Conservation (phyloP, 2,888 invertebrate genomes). For the Drosophila fungiperda region DNA sequence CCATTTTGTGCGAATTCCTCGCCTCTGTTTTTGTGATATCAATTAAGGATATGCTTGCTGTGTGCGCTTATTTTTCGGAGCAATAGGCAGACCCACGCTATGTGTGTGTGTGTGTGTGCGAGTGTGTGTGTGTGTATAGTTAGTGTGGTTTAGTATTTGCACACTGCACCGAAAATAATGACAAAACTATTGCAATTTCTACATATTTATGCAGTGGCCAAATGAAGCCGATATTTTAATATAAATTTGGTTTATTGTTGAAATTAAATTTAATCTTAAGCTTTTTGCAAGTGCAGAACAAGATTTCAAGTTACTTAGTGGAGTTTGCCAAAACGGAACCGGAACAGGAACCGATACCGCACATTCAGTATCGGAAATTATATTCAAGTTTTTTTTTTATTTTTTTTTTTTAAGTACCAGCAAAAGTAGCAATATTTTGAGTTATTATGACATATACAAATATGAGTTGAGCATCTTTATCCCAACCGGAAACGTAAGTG, state of each 20-base stretch:
- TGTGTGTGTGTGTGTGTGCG: neutral
- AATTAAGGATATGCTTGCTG: constrained; percentile 81
- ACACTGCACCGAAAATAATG: constrained; percentile 5
- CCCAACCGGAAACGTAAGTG: neutral
- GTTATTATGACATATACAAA: neutral
- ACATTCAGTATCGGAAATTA: neutral
- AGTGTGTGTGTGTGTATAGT: neutral
- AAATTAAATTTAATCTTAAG: neutral
- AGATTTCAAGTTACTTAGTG: neutral
- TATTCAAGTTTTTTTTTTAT: neutral
- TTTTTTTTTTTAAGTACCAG: too few species aligned
- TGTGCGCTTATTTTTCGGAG: constrained; percentile 57
- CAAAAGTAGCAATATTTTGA: neutral
- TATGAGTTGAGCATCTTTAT: too few species aligned
- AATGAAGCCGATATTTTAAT: neutral
- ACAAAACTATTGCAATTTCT: neutral
- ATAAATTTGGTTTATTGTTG: neutral
- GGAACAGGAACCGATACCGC: neutral
- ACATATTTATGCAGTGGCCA: neutral
- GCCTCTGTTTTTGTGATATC: constrained; percentile 81
- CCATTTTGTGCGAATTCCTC: constrained; percentile 73
- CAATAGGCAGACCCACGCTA: constrained; percentile 37
- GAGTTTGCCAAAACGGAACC: neutral
- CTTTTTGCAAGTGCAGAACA: neutral
- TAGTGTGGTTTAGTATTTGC: neutral